Base-by-base conservation (phyloP, 2,113 vertebrate species). In the Scopus umbretta region DNA sequence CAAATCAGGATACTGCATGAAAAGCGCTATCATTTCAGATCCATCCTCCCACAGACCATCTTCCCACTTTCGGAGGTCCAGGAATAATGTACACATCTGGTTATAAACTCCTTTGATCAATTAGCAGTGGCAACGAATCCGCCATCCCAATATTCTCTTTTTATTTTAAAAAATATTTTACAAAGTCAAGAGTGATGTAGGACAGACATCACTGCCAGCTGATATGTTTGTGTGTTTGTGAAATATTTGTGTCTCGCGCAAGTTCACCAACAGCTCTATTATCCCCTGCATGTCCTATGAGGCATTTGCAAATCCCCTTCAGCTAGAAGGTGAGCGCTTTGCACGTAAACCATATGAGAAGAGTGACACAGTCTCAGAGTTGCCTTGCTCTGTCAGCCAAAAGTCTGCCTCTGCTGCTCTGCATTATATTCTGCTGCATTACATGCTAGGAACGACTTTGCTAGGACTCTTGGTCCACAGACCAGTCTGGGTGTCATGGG, bases 231-330 rank as follows among this genome's bases (percentile, higher is more conserved):
- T n/a, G n/a, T n/a, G n/a, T n/a, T n/a, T n/a, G 30, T 72, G 47
- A 74, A 88, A 74, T 43, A 81, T 27, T 27, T 67, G 14, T 40
- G 27, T 93, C 59, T 61, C 47, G 78, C 23, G 25, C 94, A 86
- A 92, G 68, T 55, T 94, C 95, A 93, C 95, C 83, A 68, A 86
- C 86, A 88, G 92, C 83, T 89, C 53, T 83, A 65, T 86, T 95
- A 96, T 92, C 96, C 96, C 93, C 93, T 82, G 26, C 53, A 80
- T 15, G 68, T 96, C 63, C 86, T 89, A 72, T 67, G 79, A 88
- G 95, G 95, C 92, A 96, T 95, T 91, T 93, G 82, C 86, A 92
- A 90, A 59, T 96, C 83, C 92, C 75, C 96, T 90, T 94, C 78
- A 73, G 92, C 94, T 68, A 59, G 73, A 76, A 96, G 92, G 94